Evolutionary conservation across 2,888 invertebrate genomes (phyloP).

Genomic region (Mimachlamys varia): DNA sequence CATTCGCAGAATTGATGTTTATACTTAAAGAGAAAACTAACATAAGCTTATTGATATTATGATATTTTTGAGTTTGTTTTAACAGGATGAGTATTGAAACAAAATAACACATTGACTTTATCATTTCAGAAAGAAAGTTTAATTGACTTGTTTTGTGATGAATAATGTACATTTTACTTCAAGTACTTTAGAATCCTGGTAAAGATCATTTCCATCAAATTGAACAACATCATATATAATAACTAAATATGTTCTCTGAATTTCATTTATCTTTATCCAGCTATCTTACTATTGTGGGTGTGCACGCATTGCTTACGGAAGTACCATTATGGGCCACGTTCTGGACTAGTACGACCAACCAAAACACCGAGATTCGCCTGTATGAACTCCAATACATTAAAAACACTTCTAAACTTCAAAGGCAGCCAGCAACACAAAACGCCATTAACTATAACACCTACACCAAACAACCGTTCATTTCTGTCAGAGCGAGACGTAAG

Average conservation of each 20-base stretch:
- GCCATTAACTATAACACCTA: background rate
- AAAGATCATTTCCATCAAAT: too few species aligned
- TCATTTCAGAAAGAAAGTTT: too few species aligned
- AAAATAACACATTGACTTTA: too few species aligned
- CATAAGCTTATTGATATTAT: too few species aligned
- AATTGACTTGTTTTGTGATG: too few species aligned
- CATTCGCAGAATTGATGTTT: too few species aligned
- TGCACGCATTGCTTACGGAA: background rate
- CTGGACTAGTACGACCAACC: background rate
- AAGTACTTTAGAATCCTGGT: too few species aligned
- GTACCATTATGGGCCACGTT: background rate
- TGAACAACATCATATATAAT: too few species aligned
- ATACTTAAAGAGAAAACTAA: too few species aligned
- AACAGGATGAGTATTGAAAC: too few species aligned
- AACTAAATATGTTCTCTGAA: background rate
- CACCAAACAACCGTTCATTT: background rate
- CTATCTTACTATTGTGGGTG: background rate
- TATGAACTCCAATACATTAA: background rate
- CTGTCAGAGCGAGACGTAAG: background rate
- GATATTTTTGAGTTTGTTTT: too few species aligned
- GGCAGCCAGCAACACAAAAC: background rate
- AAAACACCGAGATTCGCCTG: background rate
- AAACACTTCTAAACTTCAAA: background rate
- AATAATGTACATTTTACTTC: too few species aligned
- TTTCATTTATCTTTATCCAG: background rate